Evolutionary conservation across 2,113 vertebrate genomes (phyloP).

Genomic region (Atlantisia rogersi): DNA sequence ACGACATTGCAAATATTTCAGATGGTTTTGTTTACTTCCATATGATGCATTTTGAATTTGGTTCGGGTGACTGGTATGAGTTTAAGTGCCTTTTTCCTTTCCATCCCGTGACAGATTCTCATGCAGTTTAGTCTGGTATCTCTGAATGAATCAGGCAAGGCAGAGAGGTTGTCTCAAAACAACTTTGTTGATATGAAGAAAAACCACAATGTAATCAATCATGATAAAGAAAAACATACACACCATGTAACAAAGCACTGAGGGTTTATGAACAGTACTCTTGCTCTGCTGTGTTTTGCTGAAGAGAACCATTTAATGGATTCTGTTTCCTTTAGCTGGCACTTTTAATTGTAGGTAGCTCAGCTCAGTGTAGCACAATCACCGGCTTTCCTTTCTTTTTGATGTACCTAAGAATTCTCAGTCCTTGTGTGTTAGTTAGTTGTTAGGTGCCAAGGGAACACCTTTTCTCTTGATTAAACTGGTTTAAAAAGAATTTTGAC

Average conservation of each 20-base stretch:
- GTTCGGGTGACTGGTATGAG: neutral
- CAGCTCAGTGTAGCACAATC: constrained; percentile 37
- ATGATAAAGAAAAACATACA: neutral
- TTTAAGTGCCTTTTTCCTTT: neutral
- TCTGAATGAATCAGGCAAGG: neutral
- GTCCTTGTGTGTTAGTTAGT: constrained; percentile 57
- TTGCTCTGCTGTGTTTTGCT: neutral
- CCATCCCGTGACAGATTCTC: neutral
- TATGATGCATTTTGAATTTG: neutral
- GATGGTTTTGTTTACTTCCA: neutral
- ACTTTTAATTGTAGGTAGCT: constrained; percentile 32
- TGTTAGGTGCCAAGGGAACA: constrained; percentile 65
- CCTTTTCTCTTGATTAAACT: constrained; percentile 58
- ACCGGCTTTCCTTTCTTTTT: constrained; percentile 40
- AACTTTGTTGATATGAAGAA: neutral
- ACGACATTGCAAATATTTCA: neutral
- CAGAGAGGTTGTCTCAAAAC: neutral
- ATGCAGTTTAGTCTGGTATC: neutral
- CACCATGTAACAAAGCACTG: neutral
- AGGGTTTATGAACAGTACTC: neutral
- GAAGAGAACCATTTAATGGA: neutral
- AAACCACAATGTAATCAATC: neutral
- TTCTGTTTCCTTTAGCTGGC: constrained; percentile 21
- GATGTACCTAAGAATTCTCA: constrained; percentile 59
- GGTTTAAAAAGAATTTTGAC: constrained; percentile 73